A percentile compares a stretch with the other conserved stretches of the same genome.
Evolutionary conservation across 1,140 invertebrate species (phyloP).

Genomic region (Aphelinus atriplicis): DNA sequence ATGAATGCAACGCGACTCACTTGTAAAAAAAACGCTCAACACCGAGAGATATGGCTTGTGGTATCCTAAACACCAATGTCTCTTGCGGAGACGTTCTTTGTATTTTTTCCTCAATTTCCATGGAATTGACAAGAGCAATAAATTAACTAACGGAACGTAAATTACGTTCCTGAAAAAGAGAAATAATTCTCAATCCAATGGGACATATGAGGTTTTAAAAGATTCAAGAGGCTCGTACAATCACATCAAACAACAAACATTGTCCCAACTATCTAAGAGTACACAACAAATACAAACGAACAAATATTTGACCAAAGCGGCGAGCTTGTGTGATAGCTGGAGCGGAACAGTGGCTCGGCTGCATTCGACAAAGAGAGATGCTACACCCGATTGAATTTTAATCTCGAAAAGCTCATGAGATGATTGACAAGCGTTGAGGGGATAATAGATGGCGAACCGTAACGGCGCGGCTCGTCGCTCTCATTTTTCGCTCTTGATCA

Average conservation of each 20-base stretch:
- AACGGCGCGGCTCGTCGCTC: too few relatives aligned
- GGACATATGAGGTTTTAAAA: too few relatives aligned
- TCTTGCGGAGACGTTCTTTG: constrained; percentile 32
- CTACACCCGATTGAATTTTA: constrained; percentile 29
- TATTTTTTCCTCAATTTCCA: constrained; percentile 46
- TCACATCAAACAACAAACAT: too few relatives aligned
- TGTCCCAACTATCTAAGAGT: too few relatives aligned
- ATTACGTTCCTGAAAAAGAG: constrained; percentile 12
- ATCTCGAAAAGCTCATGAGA: constrained; percentile 34
- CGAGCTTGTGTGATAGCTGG: too few relatives aligned
- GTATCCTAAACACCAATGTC: constrained; percentile 44
- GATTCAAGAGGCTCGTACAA: too few relatives aligned
- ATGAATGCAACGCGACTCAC: constrained; percentile 43
- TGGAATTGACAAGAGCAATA: constrained; percentile 38
- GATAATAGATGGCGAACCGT: neutral
- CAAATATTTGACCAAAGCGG: constrained; percentile 12
- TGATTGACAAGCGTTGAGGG: constrained; percentile 17
- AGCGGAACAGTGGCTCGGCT: neutral
- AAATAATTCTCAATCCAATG: neutral
- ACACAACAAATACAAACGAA: neutral
- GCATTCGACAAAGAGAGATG: constrained; percentile 22
- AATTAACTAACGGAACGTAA: neutral
- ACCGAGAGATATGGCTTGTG: constrained; percentile 50
- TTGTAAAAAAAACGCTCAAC: constrained; percentile 58
- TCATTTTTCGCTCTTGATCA: too few relatives aligned